phyloP scores from a whole-genome alignment of 2,888 invertebrate genomes.

The Didymodactylos carnosus region DNA sequence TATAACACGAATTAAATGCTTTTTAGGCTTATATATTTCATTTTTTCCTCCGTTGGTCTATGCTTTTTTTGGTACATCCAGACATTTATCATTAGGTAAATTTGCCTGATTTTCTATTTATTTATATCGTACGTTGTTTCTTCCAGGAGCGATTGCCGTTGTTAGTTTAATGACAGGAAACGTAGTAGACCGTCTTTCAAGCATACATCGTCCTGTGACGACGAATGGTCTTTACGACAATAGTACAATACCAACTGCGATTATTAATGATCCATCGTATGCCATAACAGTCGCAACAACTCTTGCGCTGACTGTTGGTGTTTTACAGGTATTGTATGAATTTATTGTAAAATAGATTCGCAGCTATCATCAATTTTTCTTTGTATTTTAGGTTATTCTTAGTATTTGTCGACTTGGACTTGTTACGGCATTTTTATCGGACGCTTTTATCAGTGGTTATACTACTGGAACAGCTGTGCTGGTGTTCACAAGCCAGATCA shows the following conservation, averaged over 20 bases:
- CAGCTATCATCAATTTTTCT: neutral
- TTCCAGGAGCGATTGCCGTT: neutral
- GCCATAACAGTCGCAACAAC: neutral
- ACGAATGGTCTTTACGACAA: neutral
- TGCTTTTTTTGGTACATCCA: neutral
- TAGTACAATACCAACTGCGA: neutral
- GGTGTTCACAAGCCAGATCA: slow-evolving; percentile 56
- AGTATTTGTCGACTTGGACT: neutral
- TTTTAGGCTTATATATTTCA: neutral
- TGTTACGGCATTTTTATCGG: neutral
- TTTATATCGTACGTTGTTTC: neutral
- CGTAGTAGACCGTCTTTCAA: neutral
- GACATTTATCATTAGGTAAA: neutral
- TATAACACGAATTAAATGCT: neutral
- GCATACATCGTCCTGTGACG: too few relatives aligned
- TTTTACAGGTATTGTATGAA: slow-evolving; percentile 54
- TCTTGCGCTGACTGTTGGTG: slow-evolving; percentile 31
- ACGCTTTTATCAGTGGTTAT: slow-evolving; percentile 35
- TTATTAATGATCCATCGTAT: neutral
- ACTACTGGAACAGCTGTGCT: slow-evolving; percentile 69
- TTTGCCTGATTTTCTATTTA: neutral
- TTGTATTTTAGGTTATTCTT: neutral
- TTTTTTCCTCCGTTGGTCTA: neutral
- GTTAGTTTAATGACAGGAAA: neutral
- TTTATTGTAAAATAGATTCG: neutral